phyloP scores from a whole-genome alignment of 35 echinoderm and acorn worm genomes.

The Stichopus chloronotus region DNA sequence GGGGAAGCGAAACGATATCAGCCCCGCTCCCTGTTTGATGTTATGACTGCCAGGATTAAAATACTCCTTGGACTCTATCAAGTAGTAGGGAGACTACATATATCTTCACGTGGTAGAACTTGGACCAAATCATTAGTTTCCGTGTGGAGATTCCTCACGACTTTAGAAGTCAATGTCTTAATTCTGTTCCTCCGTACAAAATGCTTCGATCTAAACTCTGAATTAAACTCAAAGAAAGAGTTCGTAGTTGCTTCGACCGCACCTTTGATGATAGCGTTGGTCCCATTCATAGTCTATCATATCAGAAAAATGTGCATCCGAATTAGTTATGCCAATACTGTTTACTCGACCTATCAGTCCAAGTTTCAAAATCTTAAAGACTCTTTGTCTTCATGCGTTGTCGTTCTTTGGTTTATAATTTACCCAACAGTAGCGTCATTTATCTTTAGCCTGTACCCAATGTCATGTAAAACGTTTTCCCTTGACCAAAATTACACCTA shows the following conservation, averaged over 20 bases:
- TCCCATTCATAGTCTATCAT: background rate
- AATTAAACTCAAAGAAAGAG: background rate
- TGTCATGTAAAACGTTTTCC: background rate
- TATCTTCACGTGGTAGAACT: background rate
- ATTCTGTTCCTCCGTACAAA: background rate
- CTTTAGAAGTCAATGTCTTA: background rate
- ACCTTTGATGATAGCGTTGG: background rate
- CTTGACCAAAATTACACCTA: background rate
- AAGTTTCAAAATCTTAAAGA: background rate
- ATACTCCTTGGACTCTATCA: background rate
- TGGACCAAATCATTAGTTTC: background rate
- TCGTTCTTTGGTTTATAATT: background rate
- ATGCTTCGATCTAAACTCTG: background rate
- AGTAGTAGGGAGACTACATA: background rate
- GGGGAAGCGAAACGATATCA: background rate
- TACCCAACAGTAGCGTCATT: background rate
- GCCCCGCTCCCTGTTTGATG: background rate
- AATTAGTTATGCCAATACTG: background rate
- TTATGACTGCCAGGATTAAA: background rate
- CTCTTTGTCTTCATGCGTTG: background rate
- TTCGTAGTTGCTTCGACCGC: background rate
- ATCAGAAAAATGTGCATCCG: background rate
- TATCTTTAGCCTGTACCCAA: background rate
- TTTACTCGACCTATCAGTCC: background rate
- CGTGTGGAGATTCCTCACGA: background rate